These are phyloP conservation scores for Lethocerus indicus DNA, from an alignment of 1,140 invertebrate genomes.

Conservation along the genomic window DNA sequence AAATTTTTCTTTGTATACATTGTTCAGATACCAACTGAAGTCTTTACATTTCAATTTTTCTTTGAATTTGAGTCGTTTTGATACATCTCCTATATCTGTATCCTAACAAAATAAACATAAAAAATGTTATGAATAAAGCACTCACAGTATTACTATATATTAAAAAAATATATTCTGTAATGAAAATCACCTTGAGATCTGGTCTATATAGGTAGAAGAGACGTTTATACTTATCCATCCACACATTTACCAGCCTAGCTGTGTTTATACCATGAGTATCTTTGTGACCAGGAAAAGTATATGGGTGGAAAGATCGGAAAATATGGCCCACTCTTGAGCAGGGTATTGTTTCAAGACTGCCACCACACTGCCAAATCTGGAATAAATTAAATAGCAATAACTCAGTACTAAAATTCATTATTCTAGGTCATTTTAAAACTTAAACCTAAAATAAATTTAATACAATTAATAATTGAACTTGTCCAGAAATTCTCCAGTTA, in stretches of 20 bases:
- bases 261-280: constrained; percentile 80
- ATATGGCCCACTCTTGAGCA: constrained; percentile 96
- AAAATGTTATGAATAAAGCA: background rate
- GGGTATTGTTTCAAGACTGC: constrained; percentile 79
- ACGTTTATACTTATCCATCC: constrained; percentile 84
- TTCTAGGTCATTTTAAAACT: too few species aligned
- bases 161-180: background rate
- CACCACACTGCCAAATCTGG: constrained; percentile 98
- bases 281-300: constrained; percentile 74
- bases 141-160: background rate
- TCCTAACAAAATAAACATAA: constrained; percentile 21
- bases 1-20: constrained; percentile 73
- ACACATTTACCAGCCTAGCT: constrained; percentile 70
- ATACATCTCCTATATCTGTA: constrained; percentile 50
- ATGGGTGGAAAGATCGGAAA: constrained; percentile 86
- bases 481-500: too few species aligned
- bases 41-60: constrained; percentile 56
- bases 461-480: too few species aligned
- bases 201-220: constrained; percentile 68
- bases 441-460: too few species aligned
- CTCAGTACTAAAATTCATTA: too few species aligned
- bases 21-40: constrained; percentile 66
- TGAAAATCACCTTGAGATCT: constrained; percentile 48
- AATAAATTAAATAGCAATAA: too few species aligned
- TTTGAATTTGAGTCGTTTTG: constrained; percentile 46